Percentiles rank a stretch among this genome's conserved stretches.
Conservation (phyloP, 2,888 invertebrate genomes). For the Aricia artaxerxes region DNA sequence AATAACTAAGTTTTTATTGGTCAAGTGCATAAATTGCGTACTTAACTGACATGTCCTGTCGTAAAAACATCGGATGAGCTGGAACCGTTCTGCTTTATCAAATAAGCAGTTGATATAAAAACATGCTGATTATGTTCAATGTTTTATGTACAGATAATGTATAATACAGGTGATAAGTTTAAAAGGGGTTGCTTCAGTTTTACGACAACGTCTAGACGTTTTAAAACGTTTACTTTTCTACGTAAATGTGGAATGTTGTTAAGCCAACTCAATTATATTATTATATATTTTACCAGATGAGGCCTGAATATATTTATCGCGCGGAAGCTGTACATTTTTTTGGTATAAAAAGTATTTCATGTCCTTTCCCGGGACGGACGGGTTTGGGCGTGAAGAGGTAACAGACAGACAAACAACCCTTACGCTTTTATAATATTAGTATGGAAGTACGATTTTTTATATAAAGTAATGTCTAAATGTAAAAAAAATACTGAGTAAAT, state of each 20-base stretch:
- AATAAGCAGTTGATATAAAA: constrained; percentile 26
- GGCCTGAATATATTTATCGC: too few species aligned
- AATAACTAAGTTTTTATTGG: constrained; percentile 14
- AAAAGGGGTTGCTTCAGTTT: constrained; percentile 10
- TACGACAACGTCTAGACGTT: background rate
- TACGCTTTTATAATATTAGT: too few species aligned
- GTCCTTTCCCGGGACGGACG: too few species aligned
- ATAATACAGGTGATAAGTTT: constrained; percentile 14
- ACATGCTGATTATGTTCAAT: constrained; percentile 21
- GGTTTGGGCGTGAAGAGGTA: too few species aligned
- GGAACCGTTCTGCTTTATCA: constrained; percentile 22
- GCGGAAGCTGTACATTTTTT: too few species aligned
- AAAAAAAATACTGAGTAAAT: too few species aligned
- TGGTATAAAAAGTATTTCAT: too few species aligned
- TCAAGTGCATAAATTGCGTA: background rate
- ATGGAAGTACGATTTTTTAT: too few species aligned
- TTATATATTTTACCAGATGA: background rate
- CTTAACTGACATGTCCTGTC: constrained; percentile 15
- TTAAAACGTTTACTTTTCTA: background rate
- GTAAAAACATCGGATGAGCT: constrained; percentile 3
- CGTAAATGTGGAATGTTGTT: background rate
- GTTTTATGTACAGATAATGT: constrained; percentile 23
- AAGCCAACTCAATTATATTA: too few species aligned
- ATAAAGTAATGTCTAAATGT: too few species aligned
- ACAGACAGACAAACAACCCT: too few species aligned